Conservation (phyloP, 2,797 vertebrate species). For the Falco peregrinus region DNA sequence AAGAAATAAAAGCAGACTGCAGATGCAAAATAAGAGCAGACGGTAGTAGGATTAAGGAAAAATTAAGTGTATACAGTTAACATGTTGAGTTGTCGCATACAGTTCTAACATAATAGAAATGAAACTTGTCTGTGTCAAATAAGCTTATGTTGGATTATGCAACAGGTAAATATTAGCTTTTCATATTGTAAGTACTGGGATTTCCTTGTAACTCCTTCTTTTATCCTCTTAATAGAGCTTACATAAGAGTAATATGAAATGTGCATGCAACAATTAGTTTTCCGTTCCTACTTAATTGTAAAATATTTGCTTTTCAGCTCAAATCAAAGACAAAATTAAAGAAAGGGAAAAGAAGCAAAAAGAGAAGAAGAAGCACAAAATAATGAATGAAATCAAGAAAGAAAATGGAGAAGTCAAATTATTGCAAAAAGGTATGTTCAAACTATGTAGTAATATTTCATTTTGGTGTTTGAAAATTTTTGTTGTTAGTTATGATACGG, state of each 20-base stretch:
- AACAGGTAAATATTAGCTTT: slow-evolving; percentile 40
- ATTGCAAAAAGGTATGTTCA: slow-evolving; percentile 88
- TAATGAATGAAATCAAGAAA: slow-evolving; percentile 92
- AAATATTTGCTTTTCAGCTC: slow-evolving; percentile 80
- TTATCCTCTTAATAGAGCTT: slow-evolving; percentile 12
- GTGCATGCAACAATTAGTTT: background rate
- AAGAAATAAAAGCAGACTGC: background rate
- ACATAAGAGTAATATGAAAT: background rate
- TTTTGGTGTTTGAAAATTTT: background rate
- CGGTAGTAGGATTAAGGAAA: background rate
- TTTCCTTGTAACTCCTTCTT: slow-evolving; percentile 30
- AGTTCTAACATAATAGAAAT: background rate
- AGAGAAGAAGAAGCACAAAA: slow-evolving; percentile 93
- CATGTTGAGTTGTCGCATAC: background rate
- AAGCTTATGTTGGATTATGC: background rate
- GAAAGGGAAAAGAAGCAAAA: slow-evolving; percentile 85
- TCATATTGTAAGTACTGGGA: background rate
- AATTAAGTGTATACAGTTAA: background rate
- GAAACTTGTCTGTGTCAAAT: background rate
- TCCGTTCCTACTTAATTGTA: slow-evolving; percentile 16
- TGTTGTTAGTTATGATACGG: background rate
- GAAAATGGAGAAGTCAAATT: slow-evolving; percentile 94
- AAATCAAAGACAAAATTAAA: slow-evolving; percentile 82
- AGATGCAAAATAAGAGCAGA: background rate
- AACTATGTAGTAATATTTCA: background rate